These are phyloP conservation scores for Sisor rabdophorus DNA, from an alignment of 2,113 vertebrate genomes.

Conservation along the genomic window DNA sequence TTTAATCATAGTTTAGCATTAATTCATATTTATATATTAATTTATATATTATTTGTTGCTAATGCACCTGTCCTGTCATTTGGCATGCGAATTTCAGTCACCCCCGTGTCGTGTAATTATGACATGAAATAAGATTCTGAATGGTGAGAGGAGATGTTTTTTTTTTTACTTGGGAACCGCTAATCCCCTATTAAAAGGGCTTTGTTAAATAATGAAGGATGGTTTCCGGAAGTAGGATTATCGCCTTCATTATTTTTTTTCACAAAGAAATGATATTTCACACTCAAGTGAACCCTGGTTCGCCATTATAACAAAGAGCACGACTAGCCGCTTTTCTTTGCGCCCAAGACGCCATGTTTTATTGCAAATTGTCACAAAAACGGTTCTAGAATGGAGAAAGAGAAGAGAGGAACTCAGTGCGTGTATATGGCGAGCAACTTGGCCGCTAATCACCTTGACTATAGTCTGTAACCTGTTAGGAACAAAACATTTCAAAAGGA, in stretches of 20 bases:
- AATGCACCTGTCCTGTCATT: constrained; percentile 85
- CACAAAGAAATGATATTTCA: constrained; percentile 98
- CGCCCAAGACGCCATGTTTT: constrained; percentile 4
- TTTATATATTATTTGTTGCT: constrained; percentile 81
- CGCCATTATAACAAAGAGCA: constrained; percentile 69
- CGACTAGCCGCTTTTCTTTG: constrained; percentile 29
- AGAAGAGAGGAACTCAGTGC: background rate
- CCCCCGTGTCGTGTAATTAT: constrained; percentile 92
- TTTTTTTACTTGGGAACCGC: constrained; percentile 83
- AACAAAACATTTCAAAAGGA: background rate
- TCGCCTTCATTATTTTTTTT: constrained; percentile 78
- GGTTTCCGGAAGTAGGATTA: constrained; percentile 99
- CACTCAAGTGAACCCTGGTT: constrained; percentile 81
- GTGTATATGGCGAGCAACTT: background rate
- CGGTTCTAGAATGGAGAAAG: background rate
- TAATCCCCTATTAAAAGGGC: constrained; percentile 98
- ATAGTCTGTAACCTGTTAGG: background rate
- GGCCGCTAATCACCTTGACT: background rate
- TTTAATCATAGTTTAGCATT: constrained; percentile 52
- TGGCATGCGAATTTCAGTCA: constrained; percentile 81
- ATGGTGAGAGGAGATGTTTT: constrained; percentile 78
- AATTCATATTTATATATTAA: too few relatives aligned
- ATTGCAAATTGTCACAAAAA: background rate
- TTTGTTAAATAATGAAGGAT: constrained; percentile 97
- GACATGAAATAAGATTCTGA: constrained; percentile 90